Percentiles rank a stretch among this genome's conserved stretches.
phyloP scores from a whole-genome alignment of 2,797 vertebrate species.

The Pangasius mekongensis region DNA sequence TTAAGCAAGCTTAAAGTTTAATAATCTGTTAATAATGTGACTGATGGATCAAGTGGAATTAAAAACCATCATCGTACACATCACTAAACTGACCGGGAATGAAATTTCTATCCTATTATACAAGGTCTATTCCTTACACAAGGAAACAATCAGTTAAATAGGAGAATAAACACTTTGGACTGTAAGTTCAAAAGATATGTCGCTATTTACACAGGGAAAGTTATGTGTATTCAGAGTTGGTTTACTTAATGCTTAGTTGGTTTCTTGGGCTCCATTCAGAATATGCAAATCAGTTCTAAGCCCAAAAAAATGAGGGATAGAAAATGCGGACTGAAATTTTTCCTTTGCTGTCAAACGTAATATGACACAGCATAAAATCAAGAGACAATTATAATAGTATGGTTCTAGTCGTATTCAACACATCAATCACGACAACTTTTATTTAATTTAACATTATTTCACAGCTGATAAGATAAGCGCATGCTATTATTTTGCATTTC shows the following conservation, averaged over 20 bases:
- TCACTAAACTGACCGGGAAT: neutral
- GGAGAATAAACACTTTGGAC: neutral
- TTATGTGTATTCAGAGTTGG: neutral
- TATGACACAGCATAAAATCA: neutral
- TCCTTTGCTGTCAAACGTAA: neutral
- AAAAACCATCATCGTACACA: neutral
- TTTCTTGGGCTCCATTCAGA: neutral
- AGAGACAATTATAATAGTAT: neutral
- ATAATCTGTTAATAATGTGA: neutral
- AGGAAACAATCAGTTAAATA: neutral
- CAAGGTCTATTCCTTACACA: neutral
- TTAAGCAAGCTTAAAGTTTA: neutral
- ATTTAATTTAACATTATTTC: neutral
- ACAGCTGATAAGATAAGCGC: neutral
- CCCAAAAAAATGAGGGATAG: neutral
- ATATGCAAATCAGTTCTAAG: neutral
- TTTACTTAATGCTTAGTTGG: neutral
- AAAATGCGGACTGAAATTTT: neutral
- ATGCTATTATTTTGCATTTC: neutral
- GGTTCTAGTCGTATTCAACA: neutral
- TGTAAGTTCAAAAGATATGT: neutral
- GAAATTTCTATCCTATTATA: neutral
- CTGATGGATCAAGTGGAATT: neutral
- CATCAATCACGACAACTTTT: neutral
- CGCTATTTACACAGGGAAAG: neutral